Evolutionary conservation across 2,113 vertebrate genomes (phyloP), one percentile per base, ranked within the genome.

Genomic region (Colius striatus): DNA sequence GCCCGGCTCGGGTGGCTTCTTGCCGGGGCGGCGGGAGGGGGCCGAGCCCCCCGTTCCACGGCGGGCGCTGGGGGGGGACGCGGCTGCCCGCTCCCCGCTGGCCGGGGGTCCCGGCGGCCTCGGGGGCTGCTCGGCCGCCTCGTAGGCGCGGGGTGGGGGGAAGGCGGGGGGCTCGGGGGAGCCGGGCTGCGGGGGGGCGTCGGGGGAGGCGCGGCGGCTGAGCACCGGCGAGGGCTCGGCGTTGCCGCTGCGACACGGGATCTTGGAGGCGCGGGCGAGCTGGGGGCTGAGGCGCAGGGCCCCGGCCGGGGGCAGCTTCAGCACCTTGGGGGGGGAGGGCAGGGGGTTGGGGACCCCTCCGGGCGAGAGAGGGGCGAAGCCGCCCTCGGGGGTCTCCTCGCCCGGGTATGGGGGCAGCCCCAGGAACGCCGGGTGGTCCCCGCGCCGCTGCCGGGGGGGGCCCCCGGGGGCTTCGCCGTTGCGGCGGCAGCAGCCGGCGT

Each of bases 211-310:
- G 88, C 70, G 53, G 57, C 58, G n/a, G 89, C 98, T 94, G 86
- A 98, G 97, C 15, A 98, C 98, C 0, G 99, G 99, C 0, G 98
- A 99, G 87, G 98, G 98, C 51, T 99, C 99, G 22, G 99, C 98
- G 91, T 98, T 99, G 93, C 99, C 98, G 77, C 98, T 98, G 54
- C 99, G 98, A 57, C 99, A 99, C 22, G 99, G 99, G 87, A 99
- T 99, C 94, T 98, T 98, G 80, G 99, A 99, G 94, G 97, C 98
- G 27, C 98, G 98, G 13, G 99, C 98, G 11, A 99, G 98, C 76
- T 99, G 99, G 19, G 99, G 99, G 81, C 99, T 99, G 57, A 99
- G 98, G 7, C 98, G 98, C 54, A 98, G 97, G 3, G 98, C 95
- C 5, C 97, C 96, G 34, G 98, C 77, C 21, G 97, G 92, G 22